phyloP scores from a whole-genome alignment of 2,113 vertebrate genomes.

The Stomatorhinus ivindoensis region DNA sequence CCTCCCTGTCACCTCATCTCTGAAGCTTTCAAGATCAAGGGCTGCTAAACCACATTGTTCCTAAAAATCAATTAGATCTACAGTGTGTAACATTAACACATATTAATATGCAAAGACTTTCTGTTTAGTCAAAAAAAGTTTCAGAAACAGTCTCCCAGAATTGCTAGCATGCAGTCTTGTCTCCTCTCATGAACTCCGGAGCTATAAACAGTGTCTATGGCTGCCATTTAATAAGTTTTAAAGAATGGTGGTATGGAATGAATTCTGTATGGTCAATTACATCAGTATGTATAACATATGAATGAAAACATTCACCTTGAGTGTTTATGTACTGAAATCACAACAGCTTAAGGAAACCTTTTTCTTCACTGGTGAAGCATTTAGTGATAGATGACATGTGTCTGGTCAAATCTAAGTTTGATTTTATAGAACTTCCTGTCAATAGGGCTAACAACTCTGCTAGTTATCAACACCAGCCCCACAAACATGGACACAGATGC shows the following conservation, averaged over 20 bases:
- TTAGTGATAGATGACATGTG: neutral
- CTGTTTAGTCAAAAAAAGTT: neutral
- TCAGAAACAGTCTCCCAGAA: conserved; percentile 30
- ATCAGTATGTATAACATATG: conserved; percentile 15
- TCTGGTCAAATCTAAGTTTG: neutral
- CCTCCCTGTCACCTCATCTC: neutral
- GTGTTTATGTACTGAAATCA: neutral
- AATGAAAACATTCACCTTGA: neutral
- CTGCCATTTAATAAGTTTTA: conserved; percentile 57
- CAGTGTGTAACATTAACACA: neutral
- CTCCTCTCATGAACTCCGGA: conserved; percentile 24
- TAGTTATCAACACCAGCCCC: neutral
- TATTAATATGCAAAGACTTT: neutral
- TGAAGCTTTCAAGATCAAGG: neutral
- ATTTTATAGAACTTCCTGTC: neutral
- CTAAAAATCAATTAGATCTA: neutral
- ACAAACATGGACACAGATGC: neutral
- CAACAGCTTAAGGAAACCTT: neutral
- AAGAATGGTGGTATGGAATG: conserved; percentile 53
- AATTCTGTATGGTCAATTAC: conserved; percentile 48
- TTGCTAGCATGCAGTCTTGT: conserved; percentile 29
- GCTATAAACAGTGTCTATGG: conserved; percentile 50
- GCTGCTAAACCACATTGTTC: neutral
- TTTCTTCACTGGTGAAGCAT: neutral
- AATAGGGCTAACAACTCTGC: neutral